Percentiles rank a stretch among this genome's conserved stretches.
Conservation (phyloP, 2,888 invertebrate species). For the Lysandra bellargus region DNA sequence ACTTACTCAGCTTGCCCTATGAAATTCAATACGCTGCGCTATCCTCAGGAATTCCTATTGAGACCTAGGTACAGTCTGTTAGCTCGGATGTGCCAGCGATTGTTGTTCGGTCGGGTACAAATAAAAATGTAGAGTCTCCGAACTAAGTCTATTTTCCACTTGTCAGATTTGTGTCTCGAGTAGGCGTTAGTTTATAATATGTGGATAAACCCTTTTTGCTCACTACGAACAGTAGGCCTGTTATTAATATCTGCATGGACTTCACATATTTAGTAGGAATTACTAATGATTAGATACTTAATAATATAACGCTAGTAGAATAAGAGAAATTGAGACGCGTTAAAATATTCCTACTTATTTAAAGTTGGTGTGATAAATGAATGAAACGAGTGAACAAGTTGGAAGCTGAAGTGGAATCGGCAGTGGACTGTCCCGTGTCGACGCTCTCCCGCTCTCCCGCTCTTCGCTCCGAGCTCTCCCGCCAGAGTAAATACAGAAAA, state of each 20-base stretch:
- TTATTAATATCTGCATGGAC: not conserved
- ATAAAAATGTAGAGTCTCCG: constrained; percentile 34
- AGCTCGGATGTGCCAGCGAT: not conserved
- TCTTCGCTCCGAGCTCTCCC: not conserved
- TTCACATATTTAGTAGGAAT: not conserved
- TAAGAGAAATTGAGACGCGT: not conserved
- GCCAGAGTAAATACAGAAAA: constrained; percentile 18
- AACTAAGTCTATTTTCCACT: constrained; percentile 48
- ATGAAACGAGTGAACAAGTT: not conserved
- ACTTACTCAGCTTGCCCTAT: not conserved
- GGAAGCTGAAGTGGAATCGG: not conserved
- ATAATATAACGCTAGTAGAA: too few relatives aligned
- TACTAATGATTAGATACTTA: not conserved
- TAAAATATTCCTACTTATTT: not conserved
- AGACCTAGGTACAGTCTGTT: not conserved
- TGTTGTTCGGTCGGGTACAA: constrained; percentile 34
- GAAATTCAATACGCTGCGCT: not conserved
- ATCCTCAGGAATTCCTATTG: constrained; percentile 16
- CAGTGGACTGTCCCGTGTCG: not conserved
- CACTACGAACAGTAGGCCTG: not conserved
- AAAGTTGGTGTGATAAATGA: not conserved
- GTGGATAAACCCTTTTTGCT: constrained; percentile 22
- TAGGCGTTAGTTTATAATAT: constrained; percentile 33
- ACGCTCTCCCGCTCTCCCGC: not conserved
- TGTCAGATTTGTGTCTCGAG: constrained; percentile 40